Percentiles rank a stretch among this genome's conserved stretches.
Conservation (phyloP, 1,140 invertebrate genomes). For the Bilobella aurantiaca region DNA sequence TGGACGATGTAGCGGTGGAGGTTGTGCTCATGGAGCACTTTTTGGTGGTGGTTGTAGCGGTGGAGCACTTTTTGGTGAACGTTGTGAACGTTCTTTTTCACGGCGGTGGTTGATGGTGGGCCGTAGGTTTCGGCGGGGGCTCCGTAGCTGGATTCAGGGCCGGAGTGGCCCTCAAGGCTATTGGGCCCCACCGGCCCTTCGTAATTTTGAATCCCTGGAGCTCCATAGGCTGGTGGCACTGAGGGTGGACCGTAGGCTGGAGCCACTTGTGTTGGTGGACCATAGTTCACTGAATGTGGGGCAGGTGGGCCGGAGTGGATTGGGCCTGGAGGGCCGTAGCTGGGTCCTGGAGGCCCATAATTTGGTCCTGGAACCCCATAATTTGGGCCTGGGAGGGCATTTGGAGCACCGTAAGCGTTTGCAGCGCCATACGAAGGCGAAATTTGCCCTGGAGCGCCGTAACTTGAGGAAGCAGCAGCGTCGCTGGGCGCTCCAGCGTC, state of each 20-base stretch:
- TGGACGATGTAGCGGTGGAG: conserved; percentile 1
- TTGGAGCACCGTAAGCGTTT: not conserved
- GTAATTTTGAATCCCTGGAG: no score
- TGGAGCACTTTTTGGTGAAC: conserved; percentile 2
- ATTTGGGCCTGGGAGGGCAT: not conserved
- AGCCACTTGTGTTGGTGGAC: no score
- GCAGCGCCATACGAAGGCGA: not conserved
- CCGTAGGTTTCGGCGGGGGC: not conserved
- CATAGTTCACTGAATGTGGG: no score
- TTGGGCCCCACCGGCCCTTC: no score
- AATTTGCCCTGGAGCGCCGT: not conserved
- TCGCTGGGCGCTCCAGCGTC: not conserved
- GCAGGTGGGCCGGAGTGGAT: no score
- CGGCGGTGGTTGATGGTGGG: not conserved
- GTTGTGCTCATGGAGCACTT: conserved; percentile 1
- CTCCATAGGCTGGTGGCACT: no score
- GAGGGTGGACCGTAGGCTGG: not conserved
- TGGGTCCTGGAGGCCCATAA: no score
- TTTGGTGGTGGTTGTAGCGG: conserved; percentile 4
- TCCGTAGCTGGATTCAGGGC: not conserved
- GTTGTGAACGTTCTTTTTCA: conserved; percentile 3
- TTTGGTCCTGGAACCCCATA: no score
- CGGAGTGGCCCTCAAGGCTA: no score
- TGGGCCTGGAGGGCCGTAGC: no score
- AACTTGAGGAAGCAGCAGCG: not conserved